Conservation (phyloP, 2,113 vertebrate genomes). For the Chloebia gouldiae region DNA sequence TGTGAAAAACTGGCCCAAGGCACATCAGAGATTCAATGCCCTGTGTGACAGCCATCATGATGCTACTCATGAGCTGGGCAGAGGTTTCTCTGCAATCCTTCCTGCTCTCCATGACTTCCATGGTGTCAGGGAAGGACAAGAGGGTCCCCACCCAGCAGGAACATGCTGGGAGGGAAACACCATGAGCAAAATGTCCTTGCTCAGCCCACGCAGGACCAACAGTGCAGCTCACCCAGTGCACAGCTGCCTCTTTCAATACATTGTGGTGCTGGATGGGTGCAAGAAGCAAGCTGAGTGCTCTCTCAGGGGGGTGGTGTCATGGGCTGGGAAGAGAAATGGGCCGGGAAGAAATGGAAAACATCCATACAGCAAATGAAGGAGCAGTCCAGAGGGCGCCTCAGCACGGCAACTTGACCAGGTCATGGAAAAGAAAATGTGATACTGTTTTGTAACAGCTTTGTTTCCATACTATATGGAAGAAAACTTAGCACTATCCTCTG, state of each 20-base stretch:
- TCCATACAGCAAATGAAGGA: background rate
- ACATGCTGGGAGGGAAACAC: background rate
- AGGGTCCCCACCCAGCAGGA: background rate
- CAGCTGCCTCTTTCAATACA: background rate
- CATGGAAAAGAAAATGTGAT: background rate
- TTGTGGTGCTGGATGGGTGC: accelerated
- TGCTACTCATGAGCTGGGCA: background rate
- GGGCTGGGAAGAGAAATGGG: background rate
- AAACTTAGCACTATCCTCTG: background rate
- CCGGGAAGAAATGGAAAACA: background rate
- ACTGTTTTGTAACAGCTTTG: background rate
- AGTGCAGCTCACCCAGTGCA: background rate
- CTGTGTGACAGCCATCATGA: accelerated
- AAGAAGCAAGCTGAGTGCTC: background rate
- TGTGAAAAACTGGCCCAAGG: background rate
- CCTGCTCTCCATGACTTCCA: background rate
- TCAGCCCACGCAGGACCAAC: accelerated
- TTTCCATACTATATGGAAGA: background rate
- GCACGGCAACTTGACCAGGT: background rate
- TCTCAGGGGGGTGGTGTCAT: background rate
- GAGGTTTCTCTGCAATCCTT: background rate
- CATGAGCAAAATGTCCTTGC: accelerated
- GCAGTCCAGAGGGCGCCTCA: background rate
- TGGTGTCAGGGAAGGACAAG: background rate
- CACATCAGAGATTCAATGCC: accelerated